Evolutionary conservation across 1,140 invertebrate species (phyloP), one percentile per base, ranked within the genome.

Genomic region (Caenorhabditis inopinata): DNA sequence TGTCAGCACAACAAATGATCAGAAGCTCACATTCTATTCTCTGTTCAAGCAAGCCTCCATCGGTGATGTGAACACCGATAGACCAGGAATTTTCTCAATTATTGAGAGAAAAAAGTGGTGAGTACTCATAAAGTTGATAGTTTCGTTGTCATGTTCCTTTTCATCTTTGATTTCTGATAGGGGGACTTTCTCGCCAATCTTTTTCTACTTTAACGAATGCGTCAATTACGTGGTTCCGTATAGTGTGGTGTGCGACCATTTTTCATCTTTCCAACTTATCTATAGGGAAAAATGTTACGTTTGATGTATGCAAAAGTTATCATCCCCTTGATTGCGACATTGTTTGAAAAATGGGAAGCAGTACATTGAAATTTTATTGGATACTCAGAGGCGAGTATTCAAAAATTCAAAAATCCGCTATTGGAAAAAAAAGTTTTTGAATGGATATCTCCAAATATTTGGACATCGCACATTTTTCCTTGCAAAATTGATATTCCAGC

Each of bases 21-120:
- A 87, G 53, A 87, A 87, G 49, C 81, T 87, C 1, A 81, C 81
- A 16, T 87, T 87, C 76, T 87, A 87, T 48, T 85, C 86, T 2
- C 82, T 87, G 12, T 87, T 80, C 87, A 87, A 87, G 35, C 86
- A 87, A 68, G 87, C 87, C 3, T 88, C 86, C 12, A 83, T 87
- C 49, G 86, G 86, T 32, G 78, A 87, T 83, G 85, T 88, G 29
- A 87, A 88, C 81, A 87, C 86, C 9, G 84, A 85, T 14, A 79
- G 86, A 21, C 86, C 86, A 12, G 87, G 87, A 78, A 80, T 87
- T 18, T 86, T 87, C 48, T 84, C 81, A 32, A 81, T 85, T 23
- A 78, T 89, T 12, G 86, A 87, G 58, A 79, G 77, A 46, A 79
- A 79, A 18, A 87, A 87, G 68, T 87, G 86, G 86, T 87, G 23